Percentiles rank a stretch among this genome's conserved stretches.
phyloP scores from a whole-genome alignment of 2,113 vertebrate genomes.

The Thunnus thynnus region DNA sequence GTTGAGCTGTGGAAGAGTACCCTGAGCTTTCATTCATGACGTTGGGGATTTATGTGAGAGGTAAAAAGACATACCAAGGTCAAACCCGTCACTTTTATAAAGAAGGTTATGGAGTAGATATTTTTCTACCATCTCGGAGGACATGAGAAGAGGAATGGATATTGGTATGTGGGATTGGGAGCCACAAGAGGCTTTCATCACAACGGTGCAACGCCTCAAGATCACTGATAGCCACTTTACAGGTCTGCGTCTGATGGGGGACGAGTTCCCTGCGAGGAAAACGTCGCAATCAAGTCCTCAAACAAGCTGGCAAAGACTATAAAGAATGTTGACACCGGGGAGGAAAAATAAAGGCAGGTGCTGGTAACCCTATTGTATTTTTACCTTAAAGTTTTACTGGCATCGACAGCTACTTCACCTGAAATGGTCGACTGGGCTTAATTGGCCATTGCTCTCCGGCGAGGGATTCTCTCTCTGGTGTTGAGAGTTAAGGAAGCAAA shows the following conservation, averaged over 20 bases:
- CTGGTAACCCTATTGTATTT: slow-evolving; percentile 59
- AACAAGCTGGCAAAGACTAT: slow-evolving; percentile 30
- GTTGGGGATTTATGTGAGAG: slow-evolving; percentile 35
- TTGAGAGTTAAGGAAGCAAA: slow-evolving; percentile 55
- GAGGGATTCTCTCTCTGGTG: slow-evolving; percentile 55
- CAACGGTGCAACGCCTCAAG: not conserved
- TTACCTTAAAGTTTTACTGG: slow-evolving; percentile 52
- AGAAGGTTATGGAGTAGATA: not conserved
- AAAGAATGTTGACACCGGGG: slow-evolving; percentile 35
- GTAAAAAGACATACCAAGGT: slow-evolving; percentile 50
- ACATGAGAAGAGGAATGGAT: slow-evolving; percentile 12
- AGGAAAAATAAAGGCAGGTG: slow-evolving; percentile 41
- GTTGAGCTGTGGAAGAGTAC: slow-evolving; percentile 3
- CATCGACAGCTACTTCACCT: slow-evolving; percentile 66
- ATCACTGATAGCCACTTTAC: slow-evolving; percentile 26
- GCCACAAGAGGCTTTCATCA: not conserved
- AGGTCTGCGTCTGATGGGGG: not conserved
- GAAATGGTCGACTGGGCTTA: slow-evolving; percentile 69
- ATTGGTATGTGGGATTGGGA: not conserved
- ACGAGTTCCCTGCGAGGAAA: slow-evolving; percentile 2
- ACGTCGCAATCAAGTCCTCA: slow-evolving; percentile 41
- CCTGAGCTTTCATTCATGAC: slow-evolving; percentile 22
- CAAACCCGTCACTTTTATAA: slow-evolving; percentile 31
- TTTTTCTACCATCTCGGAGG: not conserved
- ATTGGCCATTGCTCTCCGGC: slow-evolving; percentile 67